Conservation (phyloP, 2,113 vertebrate genomes). For the Casuarius casuarius region DNA sequence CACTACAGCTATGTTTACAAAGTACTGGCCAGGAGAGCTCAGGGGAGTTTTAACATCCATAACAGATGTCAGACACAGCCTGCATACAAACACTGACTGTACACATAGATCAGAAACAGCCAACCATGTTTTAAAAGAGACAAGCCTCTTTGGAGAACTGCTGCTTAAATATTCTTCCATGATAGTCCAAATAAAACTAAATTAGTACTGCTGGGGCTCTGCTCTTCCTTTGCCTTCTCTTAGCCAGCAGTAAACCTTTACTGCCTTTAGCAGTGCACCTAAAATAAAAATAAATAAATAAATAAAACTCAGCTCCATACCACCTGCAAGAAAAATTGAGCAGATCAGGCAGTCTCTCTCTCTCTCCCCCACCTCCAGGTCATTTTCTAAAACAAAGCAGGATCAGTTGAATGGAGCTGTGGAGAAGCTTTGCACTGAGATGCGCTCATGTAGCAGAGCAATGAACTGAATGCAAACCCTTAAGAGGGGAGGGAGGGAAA, state of each 20-base stretch:
- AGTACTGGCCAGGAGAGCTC: background rate
- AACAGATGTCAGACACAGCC: background rate
- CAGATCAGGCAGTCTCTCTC: background rate
- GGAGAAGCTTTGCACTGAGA: background rate
- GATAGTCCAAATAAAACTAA: too few species aligned
- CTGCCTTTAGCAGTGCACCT: background rate
- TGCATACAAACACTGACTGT: background rate
- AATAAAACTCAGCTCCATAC: background rate
- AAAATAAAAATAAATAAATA: background rate
- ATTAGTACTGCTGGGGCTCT: too few species aligned
- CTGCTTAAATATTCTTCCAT: background rate
- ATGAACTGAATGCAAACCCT: background rate
- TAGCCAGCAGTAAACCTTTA: background rate
- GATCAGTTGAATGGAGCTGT: background rate
- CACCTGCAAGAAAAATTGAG: background rate
- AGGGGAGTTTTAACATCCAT: background rate
- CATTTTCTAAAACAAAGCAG: background rate
- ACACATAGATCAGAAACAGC: background rate
- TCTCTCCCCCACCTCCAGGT: background rate
- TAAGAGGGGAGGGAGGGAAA: too few species aligned
- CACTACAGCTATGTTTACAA: background rate
- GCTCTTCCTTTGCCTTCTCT: too few species aligned
- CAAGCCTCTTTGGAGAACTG: background rate
- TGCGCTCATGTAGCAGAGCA: background rate
- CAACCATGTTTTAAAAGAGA: background rate